Base-by-base conservation (phyloP, 2,113 vertebrate genomes). In the Corythornis vintsioides region DNA sequence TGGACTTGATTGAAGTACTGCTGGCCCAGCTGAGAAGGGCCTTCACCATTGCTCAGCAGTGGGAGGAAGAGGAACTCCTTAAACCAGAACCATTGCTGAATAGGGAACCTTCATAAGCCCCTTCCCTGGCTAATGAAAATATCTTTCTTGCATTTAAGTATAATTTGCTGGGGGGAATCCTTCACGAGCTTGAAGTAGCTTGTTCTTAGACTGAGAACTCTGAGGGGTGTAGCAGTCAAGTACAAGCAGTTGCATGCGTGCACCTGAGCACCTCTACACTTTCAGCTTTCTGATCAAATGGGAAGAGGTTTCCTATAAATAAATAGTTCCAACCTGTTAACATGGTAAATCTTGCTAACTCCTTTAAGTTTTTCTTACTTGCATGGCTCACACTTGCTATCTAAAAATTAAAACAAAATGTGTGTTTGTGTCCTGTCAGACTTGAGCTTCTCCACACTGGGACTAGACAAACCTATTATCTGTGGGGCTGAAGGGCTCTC, bases 361-460 rank as follows among this genome's bases (percentile, higher is more conserved):
- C 33, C 6, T 24, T 10, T 38, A 24, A 60, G 33, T n/a, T n/a
- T 61, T 35, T n/a, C 20, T 80, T 47, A 28, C 4, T 74, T 80
- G 14, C 0, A 2, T 16, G 0, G 0, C 21, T 88, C 5, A 6
- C 1, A 6, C 3, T 53, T 15, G 2, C 33, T 55, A 14, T 59
- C 16, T n/a, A 28, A 53, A 85, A 56, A 33, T 31, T 11, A 47
- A 45, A 88, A 24, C 18, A 38, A 21, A 69, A 56, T 9, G 3
- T 20, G 10, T 45, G 7, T 22, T 13, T 50, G 28, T 72, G 10
- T 25, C 13, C 29, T 78, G 59, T 71, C 43, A 83, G 42, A 47
- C 33, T 61, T 38, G 13, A 29, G 42, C 64, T 38, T 69, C 50
- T 55, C 52, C 82, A 29, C 15, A 3, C 0, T 20, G 61, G 38